Evolutionary conservation across 2,113 vertebrate species (phyloP).

Genomic region (Loxodonta africana): DNA sequence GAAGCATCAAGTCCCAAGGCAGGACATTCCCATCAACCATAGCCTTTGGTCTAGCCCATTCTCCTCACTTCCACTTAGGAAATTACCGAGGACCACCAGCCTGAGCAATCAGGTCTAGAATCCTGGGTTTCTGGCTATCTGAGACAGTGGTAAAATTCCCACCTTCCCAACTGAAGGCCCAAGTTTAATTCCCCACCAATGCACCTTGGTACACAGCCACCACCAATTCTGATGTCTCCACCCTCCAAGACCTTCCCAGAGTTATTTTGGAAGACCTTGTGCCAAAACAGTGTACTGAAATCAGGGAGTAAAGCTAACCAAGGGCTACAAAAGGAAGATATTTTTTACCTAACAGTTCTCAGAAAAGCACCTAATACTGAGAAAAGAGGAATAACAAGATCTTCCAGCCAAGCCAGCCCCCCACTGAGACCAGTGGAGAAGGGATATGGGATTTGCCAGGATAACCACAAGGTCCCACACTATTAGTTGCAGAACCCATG

Average conservation of each 20-base stretch:
- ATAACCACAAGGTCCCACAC: too few relatives aligned
- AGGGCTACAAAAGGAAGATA: neutral
- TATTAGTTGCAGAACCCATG: neutral
- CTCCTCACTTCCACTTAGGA: neutral
- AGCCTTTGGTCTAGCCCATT: neutral
- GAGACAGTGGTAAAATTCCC: too few relatives aligned
- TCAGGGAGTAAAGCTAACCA: neutral
- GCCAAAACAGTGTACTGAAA: neutral
- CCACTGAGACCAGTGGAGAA: too few relatives aligned
- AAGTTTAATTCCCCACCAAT: too few relatives aligned
- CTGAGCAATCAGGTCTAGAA: too few relatives aligned
- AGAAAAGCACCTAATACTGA: neutral
- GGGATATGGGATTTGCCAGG: neutral
- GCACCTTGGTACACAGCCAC: neutral
- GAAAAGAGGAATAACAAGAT: too few relatives aligned
- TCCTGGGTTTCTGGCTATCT: too few relatives aligned
- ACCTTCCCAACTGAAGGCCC: too few relatives aligned
- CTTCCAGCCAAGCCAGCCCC: too few relatives aligned
- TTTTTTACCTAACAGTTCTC: neutral
- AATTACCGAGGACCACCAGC: neutral
- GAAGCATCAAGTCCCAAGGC: neutral
- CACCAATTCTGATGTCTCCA: neutral
- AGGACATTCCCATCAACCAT: neutral
- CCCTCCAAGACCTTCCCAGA: neutral
- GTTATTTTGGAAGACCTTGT: neutral